Evolutionary conservation across 2,113 vertebrate species (phyloP).

Genomic region (Microtus richardsoni): DNA sequence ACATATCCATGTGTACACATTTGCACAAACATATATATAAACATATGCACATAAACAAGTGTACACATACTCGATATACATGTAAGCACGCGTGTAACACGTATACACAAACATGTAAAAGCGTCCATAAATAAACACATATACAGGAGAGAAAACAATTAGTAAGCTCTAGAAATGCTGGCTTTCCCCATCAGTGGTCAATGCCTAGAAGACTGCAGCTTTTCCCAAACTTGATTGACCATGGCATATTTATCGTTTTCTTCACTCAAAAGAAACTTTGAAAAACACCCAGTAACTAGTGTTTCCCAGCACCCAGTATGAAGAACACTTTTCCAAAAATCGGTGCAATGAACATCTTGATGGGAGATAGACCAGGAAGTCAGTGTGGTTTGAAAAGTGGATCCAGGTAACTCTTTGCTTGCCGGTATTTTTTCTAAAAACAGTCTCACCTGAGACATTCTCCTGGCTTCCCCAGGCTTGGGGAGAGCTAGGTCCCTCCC

Average conservation of each 20-base stretch:
- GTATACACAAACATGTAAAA: neutral
- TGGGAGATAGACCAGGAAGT: neutral
- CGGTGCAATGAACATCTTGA: neutral
- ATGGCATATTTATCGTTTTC: neutral
- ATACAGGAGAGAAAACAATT: neutral
- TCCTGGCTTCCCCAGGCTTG: neutral
- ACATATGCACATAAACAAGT: neutral
- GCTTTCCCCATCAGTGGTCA: neutral
- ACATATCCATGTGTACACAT: neutral
- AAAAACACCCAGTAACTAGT: neutral
- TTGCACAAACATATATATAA: neutral
- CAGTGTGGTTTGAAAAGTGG: neutral
- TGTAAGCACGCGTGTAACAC: neutral
- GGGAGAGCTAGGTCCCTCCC: neutral
- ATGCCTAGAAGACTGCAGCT: neutral
- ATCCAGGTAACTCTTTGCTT: neutral
- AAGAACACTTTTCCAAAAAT: neutral
- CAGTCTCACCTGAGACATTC: neutral
- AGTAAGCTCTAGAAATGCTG: neutral
- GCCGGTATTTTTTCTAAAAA: neutral
- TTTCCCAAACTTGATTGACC: neutral
- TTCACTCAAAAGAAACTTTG: neutral
- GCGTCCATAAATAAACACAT: neutral
- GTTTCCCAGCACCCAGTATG: neutral
- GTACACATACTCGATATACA: too few relatives aligned